A percentile compares a stretch with the other conserved stretches of the same genome.
phyloP scores from a whole-genome alignment of 2,113 vertebrate species.

The Muntiacus reevesi region DNA sequence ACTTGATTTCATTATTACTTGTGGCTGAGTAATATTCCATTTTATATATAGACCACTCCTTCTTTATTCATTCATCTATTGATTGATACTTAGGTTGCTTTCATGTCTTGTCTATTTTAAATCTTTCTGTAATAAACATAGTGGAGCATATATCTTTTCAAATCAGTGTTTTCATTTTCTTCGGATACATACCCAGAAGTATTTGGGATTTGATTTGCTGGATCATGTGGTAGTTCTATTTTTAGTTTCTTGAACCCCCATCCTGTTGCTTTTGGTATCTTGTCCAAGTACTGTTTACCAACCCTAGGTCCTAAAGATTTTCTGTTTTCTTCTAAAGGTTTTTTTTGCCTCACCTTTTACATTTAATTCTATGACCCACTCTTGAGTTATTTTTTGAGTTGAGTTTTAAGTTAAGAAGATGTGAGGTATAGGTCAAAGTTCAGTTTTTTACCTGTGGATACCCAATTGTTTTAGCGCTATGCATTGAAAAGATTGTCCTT shows the following conservation, averaged over 20 bases:
- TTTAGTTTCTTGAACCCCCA: background rate
- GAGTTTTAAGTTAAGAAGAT: background rate
- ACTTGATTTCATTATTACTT: background rate
- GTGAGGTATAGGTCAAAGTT: background rate
- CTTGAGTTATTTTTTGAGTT: background rate
- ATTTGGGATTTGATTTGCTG: background rate
- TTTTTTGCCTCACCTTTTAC: background rate
- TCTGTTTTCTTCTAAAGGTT: background rate
- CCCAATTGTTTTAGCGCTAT: background rate
- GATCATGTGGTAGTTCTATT: background rate
- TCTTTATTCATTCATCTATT: background rate
- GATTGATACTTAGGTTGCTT: background rate
- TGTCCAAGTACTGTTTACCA: background rate
- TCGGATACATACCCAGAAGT: background rate
- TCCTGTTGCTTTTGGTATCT: background rate
- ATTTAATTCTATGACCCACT: background rate
- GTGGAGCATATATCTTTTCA: background rate
- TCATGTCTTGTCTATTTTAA: background rate
- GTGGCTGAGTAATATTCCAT: background rate
- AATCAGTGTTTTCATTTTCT: background rate
- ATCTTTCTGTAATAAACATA: background rate
- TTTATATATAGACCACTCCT: background rate
- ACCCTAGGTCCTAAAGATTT: background rate
- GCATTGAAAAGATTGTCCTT: background rate
- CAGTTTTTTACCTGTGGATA: background rate